These are phyloP conservation scores for Chrysomela aeneicollis DNA, from an alignment of 2,888 invertebrate species.

Conservation along the genomic window DNA sequence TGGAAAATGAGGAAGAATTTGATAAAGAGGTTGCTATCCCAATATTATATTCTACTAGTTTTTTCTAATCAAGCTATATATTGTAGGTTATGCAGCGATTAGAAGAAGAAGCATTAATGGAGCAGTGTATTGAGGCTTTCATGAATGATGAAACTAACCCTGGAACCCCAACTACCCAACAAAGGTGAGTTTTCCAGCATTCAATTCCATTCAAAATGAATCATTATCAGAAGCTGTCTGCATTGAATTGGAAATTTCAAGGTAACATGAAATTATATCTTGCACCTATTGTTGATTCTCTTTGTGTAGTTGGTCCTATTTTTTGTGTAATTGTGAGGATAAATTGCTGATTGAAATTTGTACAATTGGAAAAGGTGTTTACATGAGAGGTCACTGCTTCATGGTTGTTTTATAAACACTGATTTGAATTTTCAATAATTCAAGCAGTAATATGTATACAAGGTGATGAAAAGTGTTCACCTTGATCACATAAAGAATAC, in stretches of 20 bases:
- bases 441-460: background rate
- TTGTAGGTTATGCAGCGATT: conserved; percentile 81
- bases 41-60: conserved; percentile 2
- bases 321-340: too few relatives aligned
- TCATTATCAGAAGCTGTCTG: background rate
- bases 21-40: conserved; percentile 77
- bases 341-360: background rate
- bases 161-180: conserved; percentile 30
- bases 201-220: background rate
- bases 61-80: conserved; percentile 8
- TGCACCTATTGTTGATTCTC: background rate
- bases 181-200: conserved; percentile 36
- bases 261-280: conserved; percentile 1
- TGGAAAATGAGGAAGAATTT: conserved; percentile 93
- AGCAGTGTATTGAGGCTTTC: conserved; percentile 88
- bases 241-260: conserved; percentile 7
- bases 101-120: conserved; percentile 88
- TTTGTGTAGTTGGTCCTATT: background rate
- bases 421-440: background rate
- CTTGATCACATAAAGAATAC: conserved; percentile 23
- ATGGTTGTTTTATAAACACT: background rate
- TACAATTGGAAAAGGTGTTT: background rate
- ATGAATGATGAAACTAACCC: conserved; percentile 70
- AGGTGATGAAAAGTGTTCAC: conserved; percentile 12
- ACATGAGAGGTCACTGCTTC: conserved; percentile 1